Evolutionary conservation across 1,140 invertebrate genomes (phyloP), one percentile per base, ranked within the genome.

Genomic region (Homarus americanus): DNA sequence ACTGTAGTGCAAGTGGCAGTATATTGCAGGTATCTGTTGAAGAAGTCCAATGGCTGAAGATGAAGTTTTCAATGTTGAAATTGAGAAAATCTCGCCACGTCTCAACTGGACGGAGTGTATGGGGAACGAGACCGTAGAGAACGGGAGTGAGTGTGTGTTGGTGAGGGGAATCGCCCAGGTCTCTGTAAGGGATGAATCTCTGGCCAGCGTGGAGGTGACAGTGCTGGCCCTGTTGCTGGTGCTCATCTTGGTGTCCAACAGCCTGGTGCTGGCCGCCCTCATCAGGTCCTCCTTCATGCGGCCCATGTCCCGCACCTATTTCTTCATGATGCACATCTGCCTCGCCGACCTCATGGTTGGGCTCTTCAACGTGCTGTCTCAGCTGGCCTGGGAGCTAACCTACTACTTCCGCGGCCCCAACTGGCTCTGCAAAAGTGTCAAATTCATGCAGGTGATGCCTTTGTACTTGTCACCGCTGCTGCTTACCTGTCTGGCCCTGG

Each of bases 361-460:
- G 1, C 41, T 86, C 1, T 75, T 44, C 73, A 86, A 76, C 41
- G 83, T 86, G 83, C 83, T 86, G 20, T 86, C 83, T 1, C 83
- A 86, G 72, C 44, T 86, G 12, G 83, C 83, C 28, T 86, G 83
- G 83, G 83, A 86, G 28, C 72, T 86, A n/a, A 86, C 83, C 49
- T 72, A 75, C 24, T 73, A 86, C 41, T 86, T 86, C 44, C 72
- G 40, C 9, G 83, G 83, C 24, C 83, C 83, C n/a, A 86, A 86
- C 72, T 86, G 83, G 83, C 44, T 86, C 7, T 86, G 83, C 32
- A 86, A 86, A 32, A 49, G 41, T 34, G 83, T 86, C 1, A 86
- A 86, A 44, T 86, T 86, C 44, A 28, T 86, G 73, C 83, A 86
- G 83, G 83, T 86, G 44, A 86, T 86, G 83, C 83, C 83, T 15